These are phyloP conservation scores for Cyrtorhinus lividipennis DNA, from an alignment of 1,140 invertebrate genomes.

Conservation along the genomic window DNA sequence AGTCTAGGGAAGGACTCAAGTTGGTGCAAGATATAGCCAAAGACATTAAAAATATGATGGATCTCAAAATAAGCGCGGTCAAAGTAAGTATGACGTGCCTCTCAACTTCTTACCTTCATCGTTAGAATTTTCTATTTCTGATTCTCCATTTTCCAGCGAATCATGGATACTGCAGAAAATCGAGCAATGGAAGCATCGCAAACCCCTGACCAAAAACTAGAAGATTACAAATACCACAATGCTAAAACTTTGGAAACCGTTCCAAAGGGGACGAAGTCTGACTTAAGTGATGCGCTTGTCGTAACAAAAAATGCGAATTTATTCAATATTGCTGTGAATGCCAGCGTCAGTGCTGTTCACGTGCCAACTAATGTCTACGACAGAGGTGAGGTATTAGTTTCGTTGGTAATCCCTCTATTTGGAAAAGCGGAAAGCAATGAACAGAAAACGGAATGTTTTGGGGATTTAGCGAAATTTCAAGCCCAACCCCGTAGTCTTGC, in stretches of 20 bases:
- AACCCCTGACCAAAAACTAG: not conserved
- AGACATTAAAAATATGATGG: conserved; percentile 67
- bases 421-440: not conserved
- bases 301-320: conserved; percentile 60
- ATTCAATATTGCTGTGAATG: conserved; percentile 63
- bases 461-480: too few relatives aligned
- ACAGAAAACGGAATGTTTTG: too few relatives aligned
- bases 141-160: conserved; percentile 36
- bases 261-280: conserved; percentile 14
- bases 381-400: conserved; percentile 55
- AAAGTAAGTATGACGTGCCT: conserved; percentile 39
- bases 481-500: too few relatives aligned
- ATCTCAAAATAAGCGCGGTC: conserved; percentile 67
- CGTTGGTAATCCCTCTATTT: not conserved
- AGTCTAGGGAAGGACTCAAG: conserved; percentile 49
- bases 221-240: conserved; percentile 51
- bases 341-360: conserved; percentile 75
- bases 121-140: not conserved
- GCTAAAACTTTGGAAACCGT: conserved; percentile 51
- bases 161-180: conserved; percentile 66
- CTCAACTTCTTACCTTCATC: conserved; percentile 9
- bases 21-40: conserved; percentile 60
- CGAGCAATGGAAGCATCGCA: conserved; percentile 31
- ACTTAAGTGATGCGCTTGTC: conserved; percentile 34
- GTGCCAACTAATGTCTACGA: conserved; percentile 93